A percentile compares a stretch with the other conserved stretches of the same genome.
Conservation (phyloP, 2,113 vertebrate genomes). For the Poecile atricapillus region DNA sequence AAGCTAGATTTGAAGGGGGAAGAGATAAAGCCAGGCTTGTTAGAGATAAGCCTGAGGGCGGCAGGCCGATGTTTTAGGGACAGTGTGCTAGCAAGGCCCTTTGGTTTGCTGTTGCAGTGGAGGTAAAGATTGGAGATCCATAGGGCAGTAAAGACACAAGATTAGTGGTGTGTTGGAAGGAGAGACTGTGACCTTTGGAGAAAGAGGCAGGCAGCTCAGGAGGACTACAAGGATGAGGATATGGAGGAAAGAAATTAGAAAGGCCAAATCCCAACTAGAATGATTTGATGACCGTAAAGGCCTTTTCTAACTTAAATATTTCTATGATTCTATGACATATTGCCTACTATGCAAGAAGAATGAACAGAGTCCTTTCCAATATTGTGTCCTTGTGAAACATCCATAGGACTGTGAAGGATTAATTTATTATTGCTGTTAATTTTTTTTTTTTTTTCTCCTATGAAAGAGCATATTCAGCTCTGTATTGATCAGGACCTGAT, state of each 20-base stretch:
- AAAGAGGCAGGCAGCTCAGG: neutral
- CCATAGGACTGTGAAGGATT: neutral
- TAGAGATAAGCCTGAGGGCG: neutral
- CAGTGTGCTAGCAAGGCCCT: neutral
- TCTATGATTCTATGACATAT: neutral
- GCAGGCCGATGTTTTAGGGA: neutral
- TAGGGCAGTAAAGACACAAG: too few species aligned
- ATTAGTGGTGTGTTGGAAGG: neutral
- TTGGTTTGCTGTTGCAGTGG: neutral
- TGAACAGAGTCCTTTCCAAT: neutral
- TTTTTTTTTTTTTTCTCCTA: neutral
- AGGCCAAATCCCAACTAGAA: neutral
- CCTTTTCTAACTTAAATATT: neutral
- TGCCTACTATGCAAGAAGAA: neutral
- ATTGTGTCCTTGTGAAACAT: neutral
- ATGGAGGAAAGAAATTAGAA: neutral
- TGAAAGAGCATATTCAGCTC: neutral
- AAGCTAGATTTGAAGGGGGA: neutral
- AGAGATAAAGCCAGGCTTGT: neutral
- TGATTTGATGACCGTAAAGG: neutral
- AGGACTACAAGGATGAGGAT: neutral
- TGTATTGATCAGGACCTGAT: neutral
- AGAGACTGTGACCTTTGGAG: neutral
- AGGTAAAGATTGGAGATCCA: neutral
- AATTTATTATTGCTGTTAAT: neutral